A percentile compares a stretch with the other conserved stretches of the same genome.
Conservation (phyloP, 1,140 invertebrate genomes). For the Trialeurodes vaporariorum region DNA sequence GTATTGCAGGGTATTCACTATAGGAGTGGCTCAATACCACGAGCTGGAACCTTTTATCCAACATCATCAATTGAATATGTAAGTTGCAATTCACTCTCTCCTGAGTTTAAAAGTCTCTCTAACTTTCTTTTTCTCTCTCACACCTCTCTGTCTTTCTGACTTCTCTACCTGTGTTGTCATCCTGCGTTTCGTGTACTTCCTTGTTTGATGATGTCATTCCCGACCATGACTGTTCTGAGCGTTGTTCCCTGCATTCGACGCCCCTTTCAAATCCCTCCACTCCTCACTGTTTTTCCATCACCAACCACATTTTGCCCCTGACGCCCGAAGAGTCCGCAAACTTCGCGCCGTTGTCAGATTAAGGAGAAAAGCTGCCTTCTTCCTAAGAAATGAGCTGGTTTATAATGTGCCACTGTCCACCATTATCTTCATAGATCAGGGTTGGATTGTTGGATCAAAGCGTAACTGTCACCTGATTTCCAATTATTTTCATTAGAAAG, state of each 20-base stretch:
- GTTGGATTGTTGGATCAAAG: too few species aligned
- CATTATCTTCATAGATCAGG: too few species aligned
- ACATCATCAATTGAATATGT: background rate
- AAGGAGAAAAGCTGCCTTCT: too few species aligned
- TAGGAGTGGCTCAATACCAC: background rate
- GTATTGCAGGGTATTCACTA: background rate
- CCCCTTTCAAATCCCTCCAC: background rate
- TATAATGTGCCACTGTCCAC: too few species aligned
- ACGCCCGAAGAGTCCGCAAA: too few species aligned
- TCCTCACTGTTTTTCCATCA: too few species aligned
- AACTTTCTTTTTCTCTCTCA: too few species aligned
- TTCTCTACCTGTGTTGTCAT: background rate
- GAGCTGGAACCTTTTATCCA: background rate
- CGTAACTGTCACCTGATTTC: too few species aligned
- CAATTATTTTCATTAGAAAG: too few species aligned
- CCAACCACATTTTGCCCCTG: too few species aligned
- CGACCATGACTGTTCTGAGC: conserved; percentile 3
- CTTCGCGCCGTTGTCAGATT: too few species aligned
- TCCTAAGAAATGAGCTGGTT: too few species aligned
- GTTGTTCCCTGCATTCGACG: conserved; percentile 12
- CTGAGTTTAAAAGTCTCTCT: background rate
- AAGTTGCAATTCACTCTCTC: background rate
- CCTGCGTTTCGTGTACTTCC: background rate
- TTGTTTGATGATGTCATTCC: background rate
- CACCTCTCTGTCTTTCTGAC: background rate